Evolutionary conservation across 2,113 vertebrate genomes (phyloP), one percentile per base, ranked within the genome.

Genomic region (Bos indicus): DNA sequence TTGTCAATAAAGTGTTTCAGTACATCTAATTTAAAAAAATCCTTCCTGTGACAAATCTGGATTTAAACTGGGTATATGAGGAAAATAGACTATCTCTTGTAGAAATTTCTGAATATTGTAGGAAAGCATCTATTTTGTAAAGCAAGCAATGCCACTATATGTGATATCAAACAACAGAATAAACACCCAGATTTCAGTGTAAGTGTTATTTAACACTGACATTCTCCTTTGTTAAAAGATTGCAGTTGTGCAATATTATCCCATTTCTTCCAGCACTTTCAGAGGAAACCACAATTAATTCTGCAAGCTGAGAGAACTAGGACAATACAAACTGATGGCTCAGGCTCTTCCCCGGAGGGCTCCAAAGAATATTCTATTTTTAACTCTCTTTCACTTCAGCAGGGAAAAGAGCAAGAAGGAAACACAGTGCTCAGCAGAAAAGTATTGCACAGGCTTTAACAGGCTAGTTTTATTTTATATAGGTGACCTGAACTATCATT

Each of bases 361-460:
- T 98, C 97, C 97, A 98, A 98, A 97, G 97, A 98, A 91, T 62
- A 81, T 98, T 98, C 99, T 99, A 99, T 99, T 99, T 99, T 99
- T 99, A 99, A 99, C 98, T 98, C 77, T 94, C 92, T 98, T 98
- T 98, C 98, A 99, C 98, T 98, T 99, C 98, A 98, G 97, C 98
- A 98, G 84, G 97, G 98, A 98, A 97, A 98, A 98, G 54, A 97
- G 98, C 98, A 98, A 98, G 98, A 98, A 99, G 99, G 97, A 98
- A 99, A 98, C 67, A 92, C 85, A 98, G 98, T 98, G 96, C 98
- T 99, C 98, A 98, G 98, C 97, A 98, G 93, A 97, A 98, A 97
- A 97, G 83, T 30, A 78, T 5, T 95, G 80, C 92, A 97, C 77
- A 98, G 97, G 95, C 96, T 52, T 94, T 92, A 84, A 91, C 17